Evolutionary conservation across 2,797 vertebrate species (phyloP).

Genomic region (Helicolenus hilgendorfi): DNA sequence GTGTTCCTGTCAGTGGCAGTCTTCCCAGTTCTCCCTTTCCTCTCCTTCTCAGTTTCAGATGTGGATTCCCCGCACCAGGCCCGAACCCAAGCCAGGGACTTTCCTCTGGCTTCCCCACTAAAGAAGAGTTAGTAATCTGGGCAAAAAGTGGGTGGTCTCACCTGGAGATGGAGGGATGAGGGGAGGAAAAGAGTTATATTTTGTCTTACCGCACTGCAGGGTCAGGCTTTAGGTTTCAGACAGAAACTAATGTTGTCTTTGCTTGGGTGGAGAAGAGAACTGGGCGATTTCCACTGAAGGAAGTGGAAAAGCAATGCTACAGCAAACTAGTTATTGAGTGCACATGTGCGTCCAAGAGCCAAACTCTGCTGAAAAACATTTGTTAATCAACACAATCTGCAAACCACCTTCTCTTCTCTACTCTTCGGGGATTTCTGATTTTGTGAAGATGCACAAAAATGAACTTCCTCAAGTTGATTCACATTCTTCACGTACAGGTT

Average conservation of each 20-base stretch:
- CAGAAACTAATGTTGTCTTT: constrained; percentile 30
- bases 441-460: background rate
- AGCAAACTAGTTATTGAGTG: background rate
- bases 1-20: constrained; percentile 36
- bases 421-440: background rate
- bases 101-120: constrained; percentile 60
- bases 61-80: constrained; percentile 63
- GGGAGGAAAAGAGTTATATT: background rate
- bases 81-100: constrained; percentile 73
- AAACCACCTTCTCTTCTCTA: background rate
- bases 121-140: constrained; percentile 36
- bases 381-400: background rate
- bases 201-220: background rate
- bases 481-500: background rate
- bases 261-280: constrained; percentile 22
- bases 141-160: constrained; percentile 45
- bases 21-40: constrained; percentile 33
- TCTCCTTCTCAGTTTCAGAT: constrained; percentile 32
- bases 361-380: background rate
- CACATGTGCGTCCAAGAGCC: background rate
- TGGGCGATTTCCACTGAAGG: background rate
- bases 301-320: constrained; percentile 1
- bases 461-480: background rate
- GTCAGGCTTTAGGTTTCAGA: constrained; percentile 47
- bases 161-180: constrained; percentile 39